Base-by-base conservation (phyloP, 2,888 invertebrate species). In the Archips crataeganus region DNA sequence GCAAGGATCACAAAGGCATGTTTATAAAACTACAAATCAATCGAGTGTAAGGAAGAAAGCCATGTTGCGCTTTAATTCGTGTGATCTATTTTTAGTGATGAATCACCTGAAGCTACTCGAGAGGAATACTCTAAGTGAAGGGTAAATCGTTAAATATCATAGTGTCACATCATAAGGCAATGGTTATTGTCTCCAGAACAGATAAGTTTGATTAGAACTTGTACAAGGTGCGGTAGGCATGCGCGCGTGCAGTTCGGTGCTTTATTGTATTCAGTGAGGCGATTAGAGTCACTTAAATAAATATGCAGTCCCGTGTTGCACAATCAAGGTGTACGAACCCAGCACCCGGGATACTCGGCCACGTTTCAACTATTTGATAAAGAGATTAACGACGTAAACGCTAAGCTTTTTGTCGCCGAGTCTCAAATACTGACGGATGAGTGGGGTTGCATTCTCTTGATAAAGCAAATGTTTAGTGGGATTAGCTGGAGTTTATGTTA, bases 251-350 rank as follows among this genome's bases (percentile, higher is more conserved):
- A 32, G 34, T 34, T 60, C 42, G 34, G 66, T 42, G 32, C 42
- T 57, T 67, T 67, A 67, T 67, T 57, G 66, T 57, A 64, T 74
- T 64, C 69, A 65, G 69, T 42, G 60, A 49, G 42, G 60, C 60
- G 84, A 86, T 85, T 85, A 85, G 80, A 83, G 80, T 81, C 77
- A 79, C 82, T 87, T 76, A 85, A 83, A 86, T 76, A 85, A 83
- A 86, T 85, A 87, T 85, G 83, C 85, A 84, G 82, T 80, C 82
- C 83, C 81, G 74, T 68, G 81, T 89, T 91, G 84, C 88, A 88
- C 87, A 90, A 91, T 86, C 78, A 70, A 80, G 80, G 82, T 82
- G 79, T 32, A 32, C 57, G 79, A 80, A 81, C 79, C 81, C 63
- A 77, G 79, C 82, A 79, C 81, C 83, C 79, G 82, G 80, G 82